Conservation (phyloP, 2,888 invertebrate genomes). For the Panopea generosa region DNA sequence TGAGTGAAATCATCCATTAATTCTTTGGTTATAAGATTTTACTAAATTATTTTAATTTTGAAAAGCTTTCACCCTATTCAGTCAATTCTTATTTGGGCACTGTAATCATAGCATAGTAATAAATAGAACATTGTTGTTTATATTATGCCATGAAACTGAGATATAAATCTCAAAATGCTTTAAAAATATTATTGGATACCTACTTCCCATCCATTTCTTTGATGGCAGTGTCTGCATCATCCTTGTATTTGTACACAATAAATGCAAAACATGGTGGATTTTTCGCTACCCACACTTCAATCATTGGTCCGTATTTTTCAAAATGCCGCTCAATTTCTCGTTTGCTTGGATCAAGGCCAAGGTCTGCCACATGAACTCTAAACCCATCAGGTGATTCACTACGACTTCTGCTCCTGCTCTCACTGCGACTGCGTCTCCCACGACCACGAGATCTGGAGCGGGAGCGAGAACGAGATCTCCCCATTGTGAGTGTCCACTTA, state of each 20-base stretch:
- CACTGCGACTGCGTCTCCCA: conserved; percentile 62
- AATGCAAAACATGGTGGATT: conserved; percentile 89
- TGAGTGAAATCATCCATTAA: no score
- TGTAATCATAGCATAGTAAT: no score
- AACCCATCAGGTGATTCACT: conserved; percentile 63
- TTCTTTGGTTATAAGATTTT: no score
- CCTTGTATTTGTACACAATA: conserved; percentile 87
- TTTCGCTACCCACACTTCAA: conserved; percentile 88
- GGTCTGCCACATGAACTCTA: conserved; percentile 87
- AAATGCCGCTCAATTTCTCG: conserved; percentile 87
- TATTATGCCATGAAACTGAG: no score
- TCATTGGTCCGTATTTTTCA: conserved; percentile 87
- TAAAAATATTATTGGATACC: no score
- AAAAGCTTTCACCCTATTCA: no score
- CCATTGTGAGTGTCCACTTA: conserved; percentile 3
- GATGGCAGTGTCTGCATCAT: conserved; percentile 90
- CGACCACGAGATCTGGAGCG: conserved; percentile 59
- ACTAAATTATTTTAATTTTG: no score
- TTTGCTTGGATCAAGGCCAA: conserved; percentile 87
- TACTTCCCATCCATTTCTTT: conserved; percentile 92
- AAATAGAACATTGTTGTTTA: no score
- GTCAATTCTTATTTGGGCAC: no score
- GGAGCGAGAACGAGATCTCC: conserved; percentile 48
- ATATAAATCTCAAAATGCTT: no score
- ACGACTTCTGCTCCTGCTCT: conserved; percentile 60